These are phyloP conservation scores for Anomalospiza imberbis DNA, from an alignment of 2,797 vertebrate species.

Conservation along the genomic window DNA sequence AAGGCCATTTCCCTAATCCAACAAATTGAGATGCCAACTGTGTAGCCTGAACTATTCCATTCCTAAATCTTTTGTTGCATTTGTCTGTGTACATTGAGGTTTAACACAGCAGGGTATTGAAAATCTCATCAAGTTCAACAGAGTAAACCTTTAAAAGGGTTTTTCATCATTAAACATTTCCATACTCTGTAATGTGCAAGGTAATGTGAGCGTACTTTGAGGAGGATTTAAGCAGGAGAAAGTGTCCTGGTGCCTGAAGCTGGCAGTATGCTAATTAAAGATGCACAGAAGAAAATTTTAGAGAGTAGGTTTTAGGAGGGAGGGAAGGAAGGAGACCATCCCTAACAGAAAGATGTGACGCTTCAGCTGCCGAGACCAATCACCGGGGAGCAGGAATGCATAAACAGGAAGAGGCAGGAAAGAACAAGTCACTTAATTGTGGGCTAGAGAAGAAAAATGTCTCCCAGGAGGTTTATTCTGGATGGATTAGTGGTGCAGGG, in stretches of 20 bases:
- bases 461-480: background rate
- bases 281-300: background rate
- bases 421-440: constrained; percentile 30
- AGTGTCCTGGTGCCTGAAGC: background rate
- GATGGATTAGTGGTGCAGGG: background rate
- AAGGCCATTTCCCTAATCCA: background rate
- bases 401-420: constrained; percentile 37
- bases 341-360: background rate
- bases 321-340: background rate
- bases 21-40: background rate
- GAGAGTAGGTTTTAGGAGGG: background rate
- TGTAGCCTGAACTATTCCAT: background rate
- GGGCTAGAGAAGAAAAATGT: background rate
- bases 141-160: background rate
- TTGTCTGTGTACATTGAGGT: background rate
- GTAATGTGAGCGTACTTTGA: background rate
- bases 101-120: background rate
- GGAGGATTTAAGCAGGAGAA: background rate
- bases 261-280: background rate
- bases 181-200: background rate
- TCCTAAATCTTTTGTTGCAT: background rate
- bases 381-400: background rate
- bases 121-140: constrained; percentile 1
- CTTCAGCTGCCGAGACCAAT: background rate
- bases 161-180: background rate